These are phyloP conservation scores for Bradypodion ventrale DNA, from an alignment of 2,797 vertebrate species.

Conservation along the genomic window DNA sequence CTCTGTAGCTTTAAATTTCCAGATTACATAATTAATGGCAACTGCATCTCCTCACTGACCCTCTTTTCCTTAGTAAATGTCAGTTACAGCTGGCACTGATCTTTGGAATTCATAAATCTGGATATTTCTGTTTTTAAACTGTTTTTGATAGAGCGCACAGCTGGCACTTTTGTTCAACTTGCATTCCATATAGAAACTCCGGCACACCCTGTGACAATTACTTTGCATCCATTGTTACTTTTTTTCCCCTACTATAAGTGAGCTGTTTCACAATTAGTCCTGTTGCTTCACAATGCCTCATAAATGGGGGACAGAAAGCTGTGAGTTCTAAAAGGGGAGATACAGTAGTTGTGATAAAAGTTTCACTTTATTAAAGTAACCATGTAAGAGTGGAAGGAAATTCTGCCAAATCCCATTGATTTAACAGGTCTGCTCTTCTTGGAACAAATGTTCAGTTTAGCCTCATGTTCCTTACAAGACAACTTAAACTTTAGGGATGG, in stretches of 20 bases:
- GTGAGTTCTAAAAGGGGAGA: neutral
- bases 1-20: neutral
- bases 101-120: slow-evolving; percentile 28
- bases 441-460: too few relatives aligned
- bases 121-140: slow-evolving; percentile 33
- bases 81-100: slow-evolving; percentile 20
- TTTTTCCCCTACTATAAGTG: slow-evolving; percentile 19
- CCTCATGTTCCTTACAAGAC: neutral
- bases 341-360: neutral
- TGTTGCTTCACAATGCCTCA: neutral
- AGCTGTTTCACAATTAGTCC: slow-evolving; percentile 10
- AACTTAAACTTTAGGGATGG: neutral
- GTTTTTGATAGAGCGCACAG: slow-evolving; percentile 26
- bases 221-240: slow-evolving; percentile 13
- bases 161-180: slow-evolving; percentile 30
- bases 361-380: neutral
- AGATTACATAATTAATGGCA: slow-evolving; percentile 2
- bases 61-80: slow-evolving; percentile 2
- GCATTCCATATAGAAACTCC: slow-evolving; percentile 23
- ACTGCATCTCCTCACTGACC: slow-evolving; percentile 13
- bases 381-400: too few relatives aligned
- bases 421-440: too few relatives aligned
- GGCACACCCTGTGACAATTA: slow-evolving; percentile 19
- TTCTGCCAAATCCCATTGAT: too few relatives aligned
- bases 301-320: neutral